phyloP scores from a whole-genome alignment of 2,888 invertebrate species.

The Leuctra nigra region DNA sequence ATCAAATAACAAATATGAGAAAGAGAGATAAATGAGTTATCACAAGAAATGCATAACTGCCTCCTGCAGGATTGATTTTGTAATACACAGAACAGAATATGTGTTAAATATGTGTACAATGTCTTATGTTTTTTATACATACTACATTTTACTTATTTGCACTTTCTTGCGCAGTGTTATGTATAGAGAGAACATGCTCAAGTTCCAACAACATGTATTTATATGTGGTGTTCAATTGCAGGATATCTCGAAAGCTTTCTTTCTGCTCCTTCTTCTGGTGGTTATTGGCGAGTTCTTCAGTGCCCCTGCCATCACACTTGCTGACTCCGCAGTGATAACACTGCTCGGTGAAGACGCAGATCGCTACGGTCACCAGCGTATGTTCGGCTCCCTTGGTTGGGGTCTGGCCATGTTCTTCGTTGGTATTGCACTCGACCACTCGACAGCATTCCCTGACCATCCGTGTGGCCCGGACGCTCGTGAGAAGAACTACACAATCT shows the following conservation, averaged over 20 bases:
- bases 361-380: constrained; percentile 90
- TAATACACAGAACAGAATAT: too few relatives aligned
- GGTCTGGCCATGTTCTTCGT: constrained; percentile 98
- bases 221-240: constrained; percentile 39
- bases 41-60: too few relatives aligned
- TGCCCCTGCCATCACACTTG: constrained; percentile 91
- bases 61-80: too few relatives aligned
- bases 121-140: too few relatives aligned
- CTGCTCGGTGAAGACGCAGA: constrained; percentile 83
- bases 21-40: too few relatives aligned
- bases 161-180: too few relatives aligned
- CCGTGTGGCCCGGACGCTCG: constrained; percentile 83
- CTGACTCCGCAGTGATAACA: constrained; percentile 86
- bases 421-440: constrained; percentile 92
- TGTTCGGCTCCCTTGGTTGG: constrained; percentile 98
- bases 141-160: too few relatives aligned
- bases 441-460: constrained; percentile 89
- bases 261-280: constrained; percentile 84
- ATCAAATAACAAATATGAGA: too few relatives aligned
- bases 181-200: too few relatives aligned
- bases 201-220: too few relatives aligned
- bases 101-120: too few relatives aligned
- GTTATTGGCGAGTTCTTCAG: constrained; percentile 97
- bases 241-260: constrained; percentile 94
- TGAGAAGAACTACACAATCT: constrained; percentile 98